Base-by-base conservation (phyloP, 2,888 invertebrate species). In the Lasiommata megera region DNA sequence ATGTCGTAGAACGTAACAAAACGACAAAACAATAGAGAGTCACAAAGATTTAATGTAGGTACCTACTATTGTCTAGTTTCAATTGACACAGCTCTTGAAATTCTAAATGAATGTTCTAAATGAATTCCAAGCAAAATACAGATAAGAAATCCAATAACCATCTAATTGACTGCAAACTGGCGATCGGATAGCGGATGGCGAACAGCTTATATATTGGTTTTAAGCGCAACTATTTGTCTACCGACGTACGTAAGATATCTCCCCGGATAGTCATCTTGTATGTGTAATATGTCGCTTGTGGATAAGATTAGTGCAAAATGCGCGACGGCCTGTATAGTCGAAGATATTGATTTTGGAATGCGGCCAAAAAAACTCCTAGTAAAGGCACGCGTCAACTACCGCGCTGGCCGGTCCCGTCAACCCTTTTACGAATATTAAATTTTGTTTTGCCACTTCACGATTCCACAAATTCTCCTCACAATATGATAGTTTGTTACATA, bases 341-440 rank as follows among this genome's bases (percentile, higher is more conserved):
- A 87, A 87, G 86, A 86, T 89, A 89, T 90, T 84, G 88, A 89
- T 90, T 90, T 82, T 89, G 90, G 89, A 88, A 82, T 83, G 79
- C 80, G 77, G 89, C 90, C 89, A 90, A 89, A 90, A 88, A 89
- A 89, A 86, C 80, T 84, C 79, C 72, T 82, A 82, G 82, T 80
- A 80, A 79, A 79, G 79, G 84, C 87, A 84, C 87, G 88, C 90
- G 88, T 89, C 88, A 88, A 88, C 85, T 84, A 80, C 82, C 83
- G 80, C 82, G 84, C 82, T 84, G 84, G 81, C 84, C 84, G 82
- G 79, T 80, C 80, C 80, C 83, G 80, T 90, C 84, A 90, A 89
- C 88, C 90, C 90, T 89, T 90, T 90, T 82, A 89, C 90, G 88
- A 89, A 90, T 90, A 90, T 90, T 89, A 90, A 89, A 90, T 89